A percentile compares a stretch with the other conserved stretches of the same genome.
Evolutionary conservation across 2,113 vertebrate species (phyloP).

Genomic region (Axis porcinus): DNA sequence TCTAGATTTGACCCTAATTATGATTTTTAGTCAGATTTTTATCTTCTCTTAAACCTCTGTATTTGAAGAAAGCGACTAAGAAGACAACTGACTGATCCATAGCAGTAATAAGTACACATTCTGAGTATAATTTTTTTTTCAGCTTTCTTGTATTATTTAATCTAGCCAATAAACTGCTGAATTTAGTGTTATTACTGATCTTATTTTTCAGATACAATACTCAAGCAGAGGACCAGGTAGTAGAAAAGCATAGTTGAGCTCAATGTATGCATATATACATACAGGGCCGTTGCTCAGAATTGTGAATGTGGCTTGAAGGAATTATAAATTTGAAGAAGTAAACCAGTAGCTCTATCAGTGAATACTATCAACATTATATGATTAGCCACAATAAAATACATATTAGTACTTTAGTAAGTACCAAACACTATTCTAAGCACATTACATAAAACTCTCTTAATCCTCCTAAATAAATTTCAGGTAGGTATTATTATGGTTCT

Average conservation of each 20-base stretch:
- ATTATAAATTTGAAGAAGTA: background rate
- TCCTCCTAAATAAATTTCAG: background rate
- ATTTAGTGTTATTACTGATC: background rate
- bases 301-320: background rate
- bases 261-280: background rate
- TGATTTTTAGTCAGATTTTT: background rate
- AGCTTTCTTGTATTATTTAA: background rate
- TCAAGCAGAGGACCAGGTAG: background rate
- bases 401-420: background rate
- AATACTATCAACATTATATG: background rate
- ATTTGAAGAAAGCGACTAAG: background rate
- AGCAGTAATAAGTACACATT: background rate
- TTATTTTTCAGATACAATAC: background rate
- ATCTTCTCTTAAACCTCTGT: background rate
- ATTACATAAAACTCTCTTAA: background rate
- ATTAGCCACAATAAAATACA: background rate
- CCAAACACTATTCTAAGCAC: background rate
- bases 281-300: background rate
- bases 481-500: background rate
- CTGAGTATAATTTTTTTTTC: background rate
- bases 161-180: background rate
- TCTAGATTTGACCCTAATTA: slow-evolving; percentile 2
- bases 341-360: background rate
- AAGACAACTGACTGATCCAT: background rate
- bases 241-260: background rate